phyloP scores from a whole-genome alignment of 2,113 vertebrate genomes.

The Python bivittatus region DNA sequence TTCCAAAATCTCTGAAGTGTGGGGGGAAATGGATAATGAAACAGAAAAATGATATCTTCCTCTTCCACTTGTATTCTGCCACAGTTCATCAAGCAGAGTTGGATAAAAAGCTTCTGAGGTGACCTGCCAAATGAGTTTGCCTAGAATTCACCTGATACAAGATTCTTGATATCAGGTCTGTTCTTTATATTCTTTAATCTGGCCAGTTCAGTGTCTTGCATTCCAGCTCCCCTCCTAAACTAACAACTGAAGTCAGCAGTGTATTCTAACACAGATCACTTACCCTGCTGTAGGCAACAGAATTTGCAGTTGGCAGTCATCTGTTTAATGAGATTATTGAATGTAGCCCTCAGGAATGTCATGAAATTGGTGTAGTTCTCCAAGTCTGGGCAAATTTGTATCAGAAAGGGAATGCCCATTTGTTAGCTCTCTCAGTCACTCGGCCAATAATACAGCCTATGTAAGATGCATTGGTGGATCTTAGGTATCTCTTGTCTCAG shows the following conservation, averaged over 20 bases:
- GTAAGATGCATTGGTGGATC: neutral
- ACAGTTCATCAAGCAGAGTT: neutral
- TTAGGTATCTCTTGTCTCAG: neutral
- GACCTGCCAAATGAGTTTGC: neutral
- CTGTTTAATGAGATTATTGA: neutral
- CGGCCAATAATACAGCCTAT: neutral
- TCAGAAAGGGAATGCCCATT: neutral
- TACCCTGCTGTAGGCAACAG: neutral
- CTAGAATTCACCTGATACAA: no score
- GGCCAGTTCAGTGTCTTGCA: neutral
- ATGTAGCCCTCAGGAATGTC: neutral
- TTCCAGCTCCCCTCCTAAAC: neutral
- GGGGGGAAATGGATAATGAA: neutral
- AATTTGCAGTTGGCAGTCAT: neutral
- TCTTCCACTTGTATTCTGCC: neutral
- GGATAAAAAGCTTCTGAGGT: neutral
- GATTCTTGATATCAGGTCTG: no score
- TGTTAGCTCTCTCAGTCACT: neutral
- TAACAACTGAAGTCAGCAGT: neutral
- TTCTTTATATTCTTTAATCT: no score
- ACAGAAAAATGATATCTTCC: neutral
- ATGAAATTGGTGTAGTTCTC: neutral
- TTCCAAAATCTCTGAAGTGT: neutral
- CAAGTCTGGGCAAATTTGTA: neutral
- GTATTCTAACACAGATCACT: neutral